Conservation (phyloP, 2,113 vertebrate species). For the Carlito syrichta region DNA sequence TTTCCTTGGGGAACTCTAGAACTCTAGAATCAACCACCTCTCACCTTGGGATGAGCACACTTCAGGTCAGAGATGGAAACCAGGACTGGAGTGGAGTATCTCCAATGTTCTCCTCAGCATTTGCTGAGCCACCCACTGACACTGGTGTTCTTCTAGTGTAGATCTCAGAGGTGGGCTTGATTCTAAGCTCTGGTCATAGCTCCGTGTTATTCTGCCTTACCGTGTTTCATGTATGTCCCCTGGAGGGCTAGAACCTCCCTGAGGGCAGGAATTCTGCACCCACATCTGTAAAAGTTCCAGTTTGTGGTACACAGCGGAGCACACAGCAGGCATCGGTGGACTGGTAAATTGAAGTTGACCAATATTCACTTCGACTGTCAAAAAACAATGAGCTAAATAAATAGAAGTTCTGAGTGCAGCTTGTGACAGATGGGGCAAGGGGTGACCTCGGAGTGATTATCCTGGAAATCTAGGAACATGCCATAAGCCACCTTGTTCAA, state of each 20-base stretch:
- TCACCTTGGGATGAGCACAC: rapidly evolving
- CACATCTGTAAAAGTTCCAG: not conserved
- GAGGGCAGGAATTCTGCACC: not conserved
- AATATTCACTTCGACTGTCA: rapidly evolving
- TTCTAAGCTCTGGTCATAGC: rapidly evolving
- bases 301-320: rapidly evolving
- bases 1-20: too few species aligned
- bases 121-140: rapidly evolving
- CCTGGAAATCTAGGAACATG: not conserved
- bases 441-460: rapidly evolving
- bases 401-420: not conserved
- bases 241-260: not conserved
- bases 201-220: rapidly evolving
- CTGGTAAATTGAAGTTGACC: not conserved
- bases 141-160: rapidly evolving
- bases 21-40: rapidly evolving
- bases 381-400: rapidly evolving
- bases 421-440: not conserved
- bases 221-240: not conserved
- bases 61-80: rapidly evolving
- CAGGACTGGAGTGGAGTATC: rapidly evolving
- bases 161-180: not conserved
- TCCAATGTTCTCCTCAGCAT: rapidly evolving
- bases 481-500: rapidly evolving
- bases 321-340: rapidly evolving